Percentiles rank a stretch among this genome's conserved stretches.
Conservation (phyloP, 2,113 vertebrate genomes). For the Calidris pugnax region DNA sequence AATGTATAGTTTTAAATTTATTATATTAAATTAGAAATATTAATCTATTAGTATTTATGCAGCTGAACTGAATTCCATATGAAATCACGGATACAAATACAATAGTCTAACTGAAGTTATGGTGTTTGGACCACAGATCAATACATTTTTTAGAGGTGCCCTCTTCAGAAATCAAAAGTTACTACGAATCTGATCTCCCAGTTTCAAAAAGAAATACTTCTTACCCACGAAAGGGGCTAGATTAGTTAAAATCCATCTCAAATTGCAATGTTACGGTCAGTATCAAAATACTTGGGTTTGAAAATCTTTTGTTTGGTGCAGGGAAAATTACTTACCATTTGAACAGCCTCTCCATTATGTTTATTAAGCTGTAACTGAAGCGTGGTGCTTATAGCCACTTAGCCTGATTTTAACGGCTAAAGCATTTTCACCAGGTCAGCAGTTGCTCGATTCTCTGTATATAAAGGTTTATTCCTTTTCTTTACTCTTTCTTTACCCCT, state of each 20-base stretch:
- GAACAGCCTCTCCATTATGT: neutral
- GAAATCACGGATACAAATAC: neutral
- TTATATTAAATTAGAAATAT: neutral
- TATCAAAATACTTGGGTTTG: neutral
- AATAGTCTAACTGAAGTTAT: neutral
- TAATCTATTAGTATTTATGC: neutral
- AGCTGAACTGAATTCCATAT: neutral
- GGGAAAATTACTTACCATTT: neutral
- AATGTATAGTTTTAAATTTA: neutral
- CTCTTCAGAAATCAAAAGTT: neutral
- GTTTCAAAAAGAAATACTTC: neutral
- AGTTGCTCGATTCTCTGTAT: neutral
- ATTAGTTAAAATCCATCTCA: neutral
- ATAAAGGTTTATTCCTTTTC: neutral
- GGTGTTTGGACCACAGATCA: neutral
- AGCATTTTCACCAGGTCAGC: neutral
- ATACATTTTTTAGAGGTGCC: neutral
- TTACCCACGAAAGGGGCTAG: neutral
- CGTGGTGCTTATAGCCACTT: neutral
- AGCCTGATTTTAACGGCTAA: neutral
- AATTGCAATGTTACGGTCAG: neutral
- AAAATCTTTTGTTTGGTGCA: neutral
- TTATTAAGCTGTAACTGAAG: constrained; percentile 18
- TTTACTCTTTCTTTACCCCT: neutral
- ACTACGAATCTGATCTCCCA: neutral